A percentile compares a stretch with the other conserved stretches of the same genome.
These are phyloP conservation scores for Neopipo cinnamomea DNA, from an alignment of 2,113 vertebrate genomes.

Conservation along the genomic window DNA sequence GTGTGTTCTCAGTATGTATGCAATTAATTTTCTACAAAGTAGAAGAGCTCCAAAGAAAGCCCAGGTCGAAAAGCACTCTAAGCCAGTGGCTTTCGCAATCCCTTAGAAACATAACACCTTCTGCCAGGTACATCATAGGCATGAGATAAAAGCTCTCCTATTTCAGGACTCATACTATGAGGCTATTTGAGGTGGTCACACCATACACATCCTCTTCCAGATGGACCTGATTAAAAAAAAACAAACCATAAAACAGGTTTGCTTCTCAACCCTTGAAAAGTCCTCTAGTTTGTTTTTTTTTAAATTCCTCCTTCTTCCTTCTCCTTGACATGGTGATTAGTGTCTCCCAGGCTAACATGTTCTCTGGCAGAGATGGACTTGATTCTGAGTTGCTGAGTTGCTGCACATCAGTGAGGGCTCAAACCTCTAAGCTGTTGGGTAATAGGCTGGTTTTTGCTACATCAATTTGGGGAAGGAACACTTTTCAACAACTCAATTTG, in stretches of 20 bases:
- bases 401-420: fast-evolving
- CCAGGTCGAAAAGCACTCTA: fast-evolving
- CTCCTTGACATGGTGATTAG: neutral
- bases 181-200: neutral
- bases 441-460: neutral
- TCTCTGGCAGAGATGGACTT: neutral
- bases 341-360: neutral
- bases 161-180: neutral
- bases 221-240: neutral
- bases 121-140: neutral
- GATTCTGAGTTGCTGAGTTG: neutral
- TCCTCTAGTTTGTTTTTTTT: neutral
- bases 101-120: slow-evolving; percentile 1
- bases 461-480: neutral
- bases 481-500: neutral
- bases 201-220: neutral
- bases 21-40: slow-evolving; percentile 51
- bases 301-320: neutral
- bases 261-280: neutral
- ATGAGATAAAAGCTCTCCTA: neutral
- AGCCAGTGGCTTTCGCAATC: neutral
- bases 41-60: slow-evolving; percentile 38
- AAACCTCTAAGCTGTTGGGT: neutral
- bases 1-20: neutral
- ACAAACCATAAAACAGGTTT: fast-evolving